Percentiles rank a stretch among this genome's conserved stretches.
These are phyloP conservation scores for Dicrostonyx torquatus DNA, from an alignment of 2,797 vertebrate genomes.

Conservation along the genomic window DNA sequence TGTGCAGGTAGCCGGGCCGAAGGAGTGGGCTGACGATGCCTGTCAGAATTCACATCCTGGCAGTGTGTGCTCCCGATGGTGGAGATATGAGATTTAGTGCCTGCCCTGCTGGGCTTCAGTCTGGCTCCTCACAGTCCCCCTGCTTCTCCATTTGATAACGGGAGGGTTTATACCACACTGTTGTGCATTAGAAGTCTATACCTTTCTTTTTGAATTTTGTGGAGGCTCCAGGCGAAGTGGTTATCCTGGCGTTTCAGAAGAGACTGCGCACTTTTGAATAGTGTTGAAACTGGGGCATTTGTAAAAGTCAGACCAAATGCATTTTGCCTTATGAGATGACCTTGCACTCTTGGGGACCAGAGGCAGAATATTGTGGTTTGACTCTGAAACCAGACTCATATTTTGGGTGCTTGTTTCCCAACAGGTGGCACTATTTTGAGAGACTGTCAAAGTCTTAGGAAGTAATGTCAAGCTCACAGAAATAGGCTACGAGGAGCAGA, in stretches of 20 bases:
- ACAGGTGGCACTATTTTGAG: background rate
- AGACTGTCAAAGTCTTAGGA: background rate
- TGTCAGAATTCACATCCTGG: background rate
- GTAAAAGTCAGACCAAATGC: background rate
- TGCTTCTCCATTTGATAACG: background rate
- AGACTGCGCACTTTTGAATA: background rate
- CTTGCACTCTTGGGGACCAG: background rate
- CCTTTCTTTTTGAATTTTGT: background rate
- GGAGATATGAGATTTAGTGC: background rate
- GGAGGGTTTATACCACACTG: background rate
- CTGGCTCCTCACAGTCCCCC: background rate
- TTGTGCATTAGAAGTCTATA: background rate
- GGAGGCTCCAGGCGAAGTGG: background rate
- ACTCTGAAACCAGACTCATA: background rate
- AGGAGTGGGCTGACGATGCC: background rate
- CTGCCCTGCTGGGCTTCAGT: background rate
- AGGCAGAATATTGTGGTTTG: background rate
- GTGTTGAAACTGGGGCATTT: background rate
- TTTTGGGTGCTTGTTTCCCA: background rate
- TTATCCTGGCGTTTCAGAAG: background rate
- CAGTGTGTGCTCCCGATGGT: background rate
- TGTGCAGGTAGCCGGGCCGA: background rate
- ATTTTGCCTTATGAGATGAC: background rate
- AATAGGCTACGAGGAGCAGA: background rate
- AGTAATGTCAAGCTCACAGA: background rate